Percentiles rank a stretch among this genome's conserved stretches.
Conservation (phyloP, 2,888 invertebrate species). For the Hybos culiciformis region DNA sequence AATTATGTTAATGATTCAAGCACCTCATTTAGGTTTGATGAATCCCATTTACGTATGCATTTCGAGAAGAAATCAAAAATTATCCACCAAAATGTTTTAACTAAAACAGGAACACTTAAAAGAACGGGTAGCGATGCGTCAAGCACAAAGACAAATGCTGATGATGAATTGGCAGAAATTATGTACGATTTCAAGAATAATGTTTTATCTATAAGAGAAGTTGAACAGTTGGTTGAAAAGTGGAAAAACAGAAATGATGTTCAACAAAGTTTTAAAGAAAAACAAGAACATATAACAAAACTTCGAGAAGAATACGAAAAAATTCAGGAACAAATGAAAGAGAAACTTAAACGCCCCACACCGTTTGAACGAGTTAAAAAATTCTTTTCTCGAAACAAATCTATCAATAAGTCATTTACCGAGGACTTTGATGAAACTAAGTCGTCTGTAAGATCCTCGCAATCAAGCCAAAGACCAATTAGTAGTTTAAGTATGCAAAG, state of each 20-base stretch:
- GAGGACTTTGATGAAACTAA: conserved; percentile 28
- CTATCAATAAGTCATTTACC: conserved; percentile 20
- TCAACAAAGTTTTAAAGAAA: conserved; percentile 71
- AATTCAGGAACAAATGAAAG: conserved; percentile 64
- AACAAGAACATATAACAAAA: conserved; percentile 65
- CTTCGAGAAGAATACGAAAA: conserved; percentile 72
- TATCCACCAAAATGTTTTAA: background rate
- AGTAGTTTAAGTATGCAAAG: conserved; percentile 56
- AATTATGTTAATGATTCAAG: conserved; percentile 7
- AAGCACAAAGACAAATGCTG: conserved; percentile 28
- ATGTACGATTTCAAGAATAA: conserved; percentile 83
- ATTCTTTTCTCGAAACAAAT: conserved; percentile 55
- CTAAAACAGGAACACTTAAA: conserved; percentile 28
- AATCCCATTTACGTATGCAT: background rate
- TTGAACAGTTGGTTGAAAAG: conserved; percentile 70
- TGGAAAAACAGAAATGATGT: conserved; percentile 82
- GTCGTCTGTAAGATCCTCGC: conserved; percentile 28
- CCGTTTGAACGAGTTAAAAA: conserved; percentile 67
- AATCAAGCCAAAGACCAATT: conserved; percentile 41
- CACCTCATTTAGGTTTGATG: background rate
- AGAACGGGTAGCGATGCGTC: conserved; percentile 33
- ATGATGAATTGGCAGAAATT: conserved; percentile 73
- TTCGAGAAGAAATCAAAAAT: conserved; percentile 13
- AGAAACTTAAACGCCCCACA: conserved; percentile 59
- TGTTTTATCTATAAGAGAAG: conserved; percentile 70